Evolutionary conservation across 2,888 invertebrate species (phyloP).

Genomic region (Acutogordius australiensis): DNA sequence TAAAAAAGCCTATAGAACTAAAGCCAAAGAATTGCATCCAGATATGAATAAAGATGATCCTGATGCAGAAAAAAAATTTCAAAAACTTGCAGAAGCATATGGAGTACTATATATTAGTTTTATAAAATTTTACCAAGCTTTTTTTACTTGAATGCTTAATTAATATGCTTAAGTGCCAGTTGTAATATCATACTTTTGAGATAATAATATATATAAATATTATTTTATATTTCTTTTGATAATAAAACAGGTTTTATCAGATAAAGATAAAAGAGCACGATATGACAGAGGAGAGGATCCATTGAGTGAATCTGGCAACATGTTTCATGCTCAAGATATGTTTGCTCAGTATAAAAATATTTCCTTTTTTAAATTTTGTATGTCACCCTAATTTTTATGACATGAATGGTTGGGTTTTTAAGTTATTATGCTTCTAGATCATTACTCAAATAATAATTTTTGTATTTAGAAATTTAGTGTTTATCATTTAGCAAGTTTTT

Average conservation of each 20-base stretch:
- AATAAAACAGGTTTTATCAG: neutral
- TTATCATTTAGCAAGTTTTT: too few relatives aligned
- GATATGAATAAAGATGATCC: constrained; percentile 86
- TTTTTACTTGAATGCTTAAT: neutral
- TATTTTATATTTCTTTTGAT: neutral
- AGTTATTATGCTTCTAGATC: neutral
- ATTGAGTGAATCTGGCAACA: neutral
- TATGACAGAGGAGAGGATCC: constrained; percentile 4
- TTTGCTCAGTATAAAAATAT: neutral
- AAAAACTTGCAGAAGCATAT: constrained; percentile 77
- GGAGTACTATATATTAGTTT: constrained; percentile 33
- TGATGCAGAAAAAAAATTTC: constrained; percentile 63
- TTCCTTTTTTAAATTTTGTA: too few relatives aligned
- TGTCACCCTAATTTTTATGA: neutral
- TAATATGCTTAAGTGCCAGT: too few relatives aligned
- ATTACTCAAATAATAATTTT: neutral
- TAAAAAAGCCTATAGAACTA: constrained; percentile 75
- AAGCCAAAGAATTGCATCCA: constrained; percentile 85
- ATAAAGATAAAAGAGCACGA: neutral
- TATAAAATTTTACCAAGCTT: constrained; percentile 7
- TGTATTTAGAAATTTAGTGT: too few relatives aligned
- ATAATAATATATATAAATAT: neutral
- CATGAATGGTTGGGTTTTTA: neutral
- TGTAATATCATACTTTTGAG: neutral
- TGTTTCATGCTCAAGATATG: constrained; percentile 1